phyloP scores from a whole-genome alignment of 2,113 vertebrate genomes.

The Hippopotamus amphibius region DNA sequence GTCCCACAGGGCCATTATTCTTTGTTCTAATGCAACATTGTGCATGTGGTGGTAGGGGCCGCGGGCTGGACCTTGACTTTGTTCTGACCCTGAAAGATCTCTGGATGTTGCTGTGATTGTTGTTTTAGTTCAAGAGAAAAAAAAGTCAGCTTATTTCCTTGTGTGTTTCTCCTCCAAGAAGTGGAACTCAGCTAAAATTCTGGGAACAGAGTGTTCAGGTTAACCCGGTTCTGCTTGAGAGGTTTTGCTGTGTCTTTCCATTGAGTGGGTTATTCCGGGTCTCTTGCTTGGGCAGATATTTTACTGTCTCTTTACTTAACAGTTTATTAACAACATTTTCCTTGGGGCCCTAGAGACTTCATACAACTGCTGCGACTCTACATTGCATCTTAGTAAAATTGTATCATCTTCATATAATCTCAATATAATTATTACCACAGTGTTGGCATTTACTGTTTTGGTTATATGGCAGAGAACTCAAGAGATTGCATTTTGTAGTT shows the following conservation, averaged over 20 bases:
- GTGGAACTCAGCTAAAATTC: constrained; percentile 52
- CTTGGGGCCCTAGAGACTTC: not conserved
- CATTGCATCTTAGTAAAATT: not conserved
- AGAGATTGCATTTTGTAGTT: not conserved
- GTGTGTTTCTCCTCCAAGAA: constrained; percentile 30
- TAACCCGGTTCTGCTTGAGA: constrained; percentile 50
- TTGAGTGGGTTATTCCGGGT: not conserved
- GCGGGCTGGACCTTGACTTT: constrained; percentile 38
- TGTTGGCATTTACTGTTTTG: not conserved
- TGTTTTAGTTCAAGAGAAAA: constrained; percentile 32
- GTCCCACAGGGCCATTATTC: not conserved
- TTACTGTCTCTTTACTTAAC: constrained; percentile 49
- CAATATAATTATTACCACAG: not conserved
- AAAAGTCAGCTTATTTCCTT: constrained; percentile 7
- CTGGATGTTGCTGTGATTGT: constrained; percentile 23
- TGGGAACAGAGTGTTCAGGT: constrained; percentile 34
- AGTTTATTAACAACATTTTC: constrained; percentile 34
- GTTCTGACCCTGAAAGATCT: not conserved
- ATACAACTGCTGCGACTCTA: not conserved
- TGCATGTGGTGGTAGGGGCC: too few species aligned
- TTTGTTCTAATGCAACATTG: not conserved
- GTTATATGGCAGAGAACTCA: not conserved
- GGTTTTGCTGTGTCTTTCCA: not conserved
- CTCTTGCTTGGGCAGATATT: not conserved
- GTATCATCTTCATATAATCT: not conserved